Conservation (phyloP, 1,140 invertebrate species). For the Anagrus nilaparvatae region DNA sequence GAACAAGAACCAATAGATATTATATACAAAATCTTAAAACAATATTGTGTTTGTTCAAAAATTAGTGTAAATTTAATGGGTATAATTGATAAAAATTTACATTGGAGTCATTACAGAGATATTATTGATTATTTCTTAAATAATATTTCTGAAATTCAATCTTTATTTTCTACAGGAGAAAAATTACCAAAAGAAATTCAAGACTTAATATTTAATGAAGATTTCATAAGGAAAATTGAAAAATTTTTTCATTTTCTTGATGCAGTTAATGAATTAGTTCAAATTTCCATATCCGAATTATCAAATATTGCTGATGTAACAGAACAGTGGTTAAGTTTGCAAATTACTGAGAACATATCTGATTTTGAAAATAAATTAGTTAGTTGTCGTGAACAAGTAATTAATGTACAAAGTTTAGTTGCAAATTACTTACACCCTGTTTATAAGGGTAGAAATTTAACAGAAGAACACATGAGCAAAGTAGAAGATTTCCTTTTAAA, state of each 20-base stretch:
- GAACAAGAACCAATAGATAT: conserved; percentile 13
- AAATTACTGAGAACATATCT: conserved; percentile 5
- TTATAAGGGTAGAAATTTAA: conserved; percentile 13
- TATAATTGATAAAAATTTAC: too few species aligned
- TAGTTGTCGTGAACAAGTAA: conserved; percentile 1
- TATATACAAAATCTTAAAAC: conserved; percentile 13
- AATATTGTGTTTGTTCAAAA: conserved; percentile 4
- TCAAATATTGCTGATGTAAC: conserved; percentile 13
- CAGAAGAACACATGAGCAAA: conserved; percentile 14
- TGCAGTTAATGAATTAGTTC: conserved; percentile 8
- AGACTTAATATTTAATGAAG: conserved; percentile 12
- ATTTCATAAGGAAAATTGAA: conserved; percentile 13
- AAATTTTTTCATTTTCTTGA: conserved; percentile 9
- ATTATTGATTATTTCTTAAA: conserved; percentile 11
- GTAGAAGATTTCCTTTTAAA: conserved; percentile 15
- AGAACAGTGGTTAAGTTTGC: conserved; percentile 13
- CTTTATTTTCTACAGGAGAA: conserved; percentile 9
- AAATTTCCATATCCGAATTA: conserved; percentile 3
- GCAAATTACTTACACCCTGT: conserved; percentile 13
- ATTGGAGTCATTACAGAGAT: conserved; percentile 7
- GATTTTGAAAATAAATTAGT: conserved; percentile 5
- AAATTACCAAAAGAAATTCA: conserved; percentile 12
- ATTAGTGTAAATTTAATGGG: conserved; percentile 7
- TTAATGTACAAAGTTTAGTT: conserved; percentile 13
- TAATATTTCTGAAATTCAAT: conserved; percentile 11